Percentiles rank a stretch among this genome's conserved stretches.
Conservation (phyloP, 2,113 vertebrate species). For the Anthoscopus minutus region DNA sequence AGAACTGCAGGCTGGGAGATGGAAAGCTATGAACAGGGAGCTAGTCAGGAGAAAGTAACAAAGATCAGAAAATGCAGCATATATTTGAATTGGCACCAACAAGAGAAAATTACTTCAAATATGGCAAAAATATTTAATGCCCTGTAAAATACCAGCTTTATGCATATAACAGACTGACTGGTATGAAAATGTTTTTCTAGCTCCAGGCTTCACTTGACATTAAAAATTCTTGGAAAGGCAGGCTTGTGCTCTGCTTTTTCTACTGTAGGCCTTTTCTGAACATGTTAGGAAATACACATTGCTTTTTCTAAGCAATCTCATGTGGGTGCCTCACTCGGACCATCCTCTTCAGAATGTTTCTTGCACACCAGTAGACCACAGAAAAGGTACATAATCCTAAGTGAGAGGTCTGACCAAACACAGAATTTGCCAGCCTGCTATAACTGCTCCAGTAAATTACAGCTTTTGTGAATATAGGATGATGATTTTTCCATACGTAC, state of each 20-base stretch:
- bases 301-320: not conserved
- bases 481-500: not conserved
- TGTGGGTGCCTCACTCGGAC: not conserved
- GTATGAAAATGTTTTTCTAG: slow-evolving; percentile 43
- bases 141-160: slow-evolving; percentile 40
- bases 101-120: not conserved
- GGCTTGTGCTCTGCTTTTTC: not conserved
- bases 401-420: not conserved
- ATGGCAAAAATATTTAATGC: slow-evolving; percentile 42
- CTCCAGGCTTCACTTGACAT: slow-evolving; percentile 24
- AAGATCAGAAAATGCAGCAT: not conserved
- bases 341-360: not conserved
- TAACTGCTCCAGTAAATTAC: not conserved
- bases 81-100: slow-evolving; percentile 39
- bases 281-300: not conserved
- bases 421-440: not conserved
- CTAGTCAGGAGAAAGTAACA: not conserved
- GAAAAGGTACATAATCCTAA: not conserved
- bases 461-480: not conserved
- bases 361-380: not conserved
- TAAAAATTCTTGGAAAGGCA: slow-evolving; percentile 40
- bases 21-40: not conserved
- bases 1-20: not conserved
- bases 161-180: not conserved
- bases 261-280: not conserved